Evolutionary conservation across 2,797 vertebrate species (phyloP).

Genomic region (Phalloptychus januarius): DNA sequence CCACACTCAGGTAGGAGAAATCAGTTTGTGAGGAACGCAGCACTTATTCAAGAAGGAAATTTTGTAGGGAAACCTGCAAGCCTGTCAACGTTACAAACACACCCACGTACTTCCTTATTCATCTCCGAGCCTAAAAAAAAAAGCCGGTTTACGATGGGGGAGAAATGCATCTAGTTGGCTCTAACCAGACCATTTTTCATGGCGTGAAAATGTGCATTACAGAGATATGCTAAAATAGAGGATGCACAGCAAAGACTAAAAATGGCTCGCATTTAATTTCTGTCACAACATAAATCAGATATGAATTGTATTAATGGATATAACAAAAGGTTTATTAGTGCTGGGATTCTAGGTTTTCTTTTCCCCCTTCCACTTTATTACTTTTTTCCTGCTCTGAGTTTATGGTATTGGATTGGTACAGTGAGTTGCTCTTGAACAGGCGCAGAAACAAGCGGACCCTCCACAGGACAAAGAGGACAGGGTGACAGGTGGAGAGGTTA

Average conservation of each 20-base stretch:
- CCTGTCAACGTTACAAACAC: conserved; percentile 63
- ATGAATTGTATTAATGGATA: conserved; percentile 53
- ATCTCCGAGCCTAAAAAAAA: conserved; percentile 60
- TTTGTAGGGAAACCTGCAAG: conserved; percentile 56
- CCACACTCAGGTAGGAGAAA: conserved; percentile 65
- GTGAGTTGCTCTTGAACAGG: not conserved
- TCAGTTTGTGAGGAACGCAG: conserved; percentile 75
- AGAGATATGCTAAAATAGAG: conserved; percentile 42
- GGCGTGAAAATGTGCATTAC: conserved; percentile 21
- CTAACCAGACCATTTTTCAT: conserved; percentile 54
- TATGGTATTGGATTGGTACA: conserved; percentile 5
- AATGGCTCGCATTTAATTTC: conserved; percentile 50
- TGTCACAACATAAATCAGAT: conserved; percentile 57
- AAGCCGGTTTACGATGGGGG: conserved; percentile 43
- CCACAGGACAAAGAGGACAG: conserved; percentile 44
- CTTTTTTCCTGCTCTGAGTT: conserved; percentile 20
- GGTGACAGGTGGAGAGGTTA: conserved; percentile 46
- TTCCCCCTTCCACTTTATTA: not conserved
- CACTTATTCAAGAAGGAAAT: conserved; percentile 69
- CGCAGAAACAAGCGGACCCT: conserved; percentile 6
- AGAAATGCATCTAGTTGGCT: conserved; percentile 55
- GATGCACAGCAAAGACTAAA: conserved; percentile 46
- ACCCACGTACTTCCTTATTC: conserved; percentile 39
- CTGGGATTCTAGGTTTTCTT: conserved; percentile 16
- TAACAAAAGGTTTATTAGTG: conserved; percentile 28